Conservation (phyloP, 2,797 vertebrate genomes). For the Lagorchestes hirsutus region DNA sequence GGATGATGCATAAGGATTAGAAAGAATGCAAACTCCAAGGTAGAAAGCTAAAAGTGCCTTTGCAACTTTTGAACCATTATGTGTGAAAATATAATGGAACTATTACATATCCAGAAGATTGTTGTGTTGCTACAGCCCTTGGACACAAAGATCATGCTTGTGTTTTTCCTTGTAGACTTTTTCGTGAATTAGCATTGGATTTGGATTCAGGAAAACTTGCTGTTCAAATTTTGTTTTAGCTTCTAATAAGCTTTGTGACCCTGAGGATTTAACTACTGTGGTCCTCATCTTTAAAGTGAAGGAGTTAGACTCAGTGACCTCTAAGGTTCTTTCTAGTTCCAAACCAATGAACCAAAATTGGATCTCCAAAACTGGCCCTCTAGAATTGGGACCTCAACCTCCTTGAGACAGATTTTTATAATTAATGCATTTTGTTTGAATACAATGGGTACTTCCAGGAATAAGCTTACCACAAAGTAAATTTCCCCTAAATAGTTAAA, state of each 20-base stretch:
- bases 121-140: conserved; percentile 19
- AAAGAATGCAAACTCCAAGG: conserved; percentile 15
- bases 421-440: neutral
- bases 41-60: neutral
- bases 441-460: neutral
- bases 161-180: conserved; percentile 41
- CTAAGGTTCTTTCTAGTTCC: neutral
- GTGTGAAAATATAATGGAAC: conserved; percentile 6
- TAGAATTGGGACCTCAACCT: neutral
- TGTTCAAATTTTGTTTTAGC: conserved; percentile 23
- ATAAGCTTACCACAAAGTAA: neutral
- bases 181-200: neutral
- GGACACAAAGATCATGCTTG: neutral
- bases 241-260: neutral
- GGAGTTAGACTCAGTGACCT: neutral
- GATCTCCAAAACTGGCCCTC: neutral
- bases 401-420: neutral
- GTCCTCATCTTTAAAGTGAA: neutral
- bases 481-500: neutral
- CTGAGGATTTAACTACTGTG: neutral
- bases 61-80: neutral
- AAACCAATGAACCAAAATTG: neutral
- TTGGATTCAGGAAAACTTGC: neutral
- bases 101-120: conserved; percentile 6
- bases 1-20: neutral